These are phyloP conservation scores for Leptopilina clavipes DNA, from an alignment of 1,140 invertebrate species.

Conservation along the genomic window DNA sequence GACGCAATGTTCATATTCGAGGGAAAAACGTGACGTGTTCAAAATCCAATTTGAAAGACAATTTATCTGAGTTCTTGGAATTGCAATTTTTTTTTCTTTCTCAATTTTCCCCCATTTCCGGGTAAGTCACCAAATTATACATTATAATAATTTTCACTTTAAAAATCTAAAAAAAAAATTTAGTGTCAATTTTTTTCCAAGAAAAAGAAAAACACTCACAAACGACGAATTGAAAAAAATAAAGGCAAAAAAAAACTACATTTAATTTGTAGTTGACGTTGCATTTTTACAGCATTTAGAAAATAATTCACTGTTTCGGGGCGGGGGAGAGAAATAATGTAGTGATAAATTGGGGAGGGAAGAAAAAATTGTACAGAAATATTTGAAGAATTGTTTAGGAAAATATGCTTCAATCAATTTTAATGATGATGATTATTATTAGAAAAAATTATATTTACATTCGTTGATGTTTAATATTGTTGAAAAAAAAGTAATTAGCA, in stretches of 20 bases:
- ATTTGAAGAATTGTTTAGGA: not conserved
- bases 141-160: not conserved
- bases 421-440: too few relatives aligned
- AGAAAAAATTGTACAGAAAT: not conserved
- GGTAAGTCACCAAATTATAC: not conserved
- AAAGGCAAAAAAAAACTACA: not conserved
- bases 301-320: not conserved
- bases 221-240: conserved; percentile 3
- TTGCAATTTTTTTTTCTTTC: not conserved
- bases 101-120: not conserved
- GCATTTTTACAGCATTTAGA: conserved; percentile 30
- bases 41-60: not conserved
- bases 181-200: not conserved
- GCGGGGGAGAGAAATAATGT: not conserved
- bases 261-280: not conserved
- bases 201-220: not conserved
- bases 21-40: conserved; percentile 50
- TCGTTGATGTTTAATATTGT: conserved; percentile 13
- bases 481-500: not conserved
- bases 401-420: too few relatives aligned
- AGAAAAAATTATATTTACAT: not conserved
- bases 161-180: not conserved
- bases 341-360: not conserved
- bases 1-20: conserved; percentile 68
- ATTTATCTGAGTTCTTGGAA: not conserved